A percentile compares a stretch with the other conserved stretches of the same genome.
Conservation (phyloP, 1,140 invertebrate species). For the Aleiodes sp. region DNA sequence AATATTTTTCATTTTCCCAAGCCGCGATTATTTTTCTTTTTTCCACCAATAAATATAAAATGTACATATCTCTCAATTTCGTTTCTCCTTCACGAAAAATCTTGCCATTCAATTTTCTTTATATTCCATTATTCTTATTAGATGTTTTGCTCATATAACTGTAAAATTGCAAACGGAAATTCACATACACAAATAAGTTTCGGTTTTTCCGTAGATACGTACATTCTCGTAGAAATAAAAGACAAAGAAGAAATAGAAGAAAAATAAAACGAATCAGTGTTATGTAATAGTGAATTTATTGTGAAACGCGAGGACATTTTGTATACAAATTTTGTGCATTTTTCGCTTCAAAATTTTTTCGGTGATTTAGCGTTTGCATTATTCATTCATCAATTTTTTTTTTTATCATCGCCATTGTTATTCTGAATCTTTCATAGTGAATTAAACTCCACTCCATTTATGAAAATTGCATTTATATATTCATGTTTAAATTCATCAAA, state of each 20-base stretch:
- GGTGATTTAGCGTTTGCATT: no score
- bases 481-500: neutral
- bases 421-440: neutral
- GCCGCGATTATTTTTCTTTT: slow-evolving; percentile 26
- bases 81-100: neutral
- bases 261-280: no score
- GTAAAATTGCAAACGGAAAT: slow-evolving; percentile 1
- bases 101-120: neutral
- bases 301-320: neutral
- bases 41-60: slow-evolving; percentile 25
- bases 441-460: neutral
- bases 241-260: neutral
- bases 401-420: neutral
- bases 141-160: slow-evolving; percentile 1
- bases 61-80: slow-evolving; percentile 5
- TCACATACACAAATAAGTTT: neutral
- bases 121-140: slow-evolving; percentile 24
- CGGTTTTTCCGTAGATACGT: neutral
- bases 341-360: neutral
- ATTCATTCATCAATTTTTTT: no score
- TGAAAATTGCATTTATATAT: neutral
- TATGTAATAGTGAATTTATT: neutral
- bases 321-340: neutral
- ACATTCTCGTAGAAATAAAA: no score
- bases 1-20: no score